Evolutionary conservation across 2,888 invertebrate genomes (phyloP), one percentile per base, ranked within the genome.

Genomic region (Amphipyra berbera): DNA sequence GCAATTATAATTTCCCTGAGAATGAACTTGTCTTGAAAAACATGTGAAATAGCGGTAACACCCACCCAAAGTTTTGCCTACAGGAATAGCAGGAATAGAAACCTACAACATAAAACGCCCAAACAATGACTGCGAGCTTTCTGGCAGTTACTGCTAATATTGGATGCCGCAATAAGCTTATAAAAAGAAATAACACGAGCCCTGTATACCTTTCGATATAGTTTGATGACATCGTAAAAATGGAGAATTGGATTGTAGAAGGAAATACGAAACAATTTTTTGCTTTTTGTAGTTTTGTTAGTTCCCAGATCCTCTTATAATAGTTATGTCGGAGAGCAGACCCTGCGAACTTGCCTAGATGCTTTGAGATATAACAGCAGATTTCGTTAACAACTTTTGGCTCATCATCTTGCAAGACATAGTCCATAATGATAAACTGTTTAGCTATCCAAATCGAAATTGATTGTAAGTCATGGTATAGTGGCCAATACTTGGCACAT

Each of bases 401-500:
- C 41, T 46, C 49, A 41, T 21, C 42, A 53, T 49, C 33, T 13
- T 27, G 37, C 33, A 27, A 44, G 13, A 48, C 12, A 27, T n/a
- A 42, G 13, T 7, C 10, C 50, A 37, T 55, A 38, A 27, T 49
- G 67, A 68, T 42, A 42, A 71, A 72, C 41, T n/a, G 46, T 38
- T 38, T 38, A 45, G 38, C 57, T 65, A 52, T 10, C 72, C 40
- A 15, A 57, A 72, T 66, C 45, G 33, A n/a, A 45, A 64, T 52
- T 64, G 56, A 64, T 72, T 64, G 68, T 71, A 38, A 45, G 41
- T 49, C 58, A 66, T 57, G 53, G 49, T 44, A 21, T 33, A 27
- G 40, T 54, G 47, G 68, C 44, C 55, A 46, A 49, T 53, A 68
- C 74, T 71, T 73, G 71, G 71, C 71, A 73, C 37, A 42, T 8